Percentiles rank a stretch among this genome's conserved stretches.
These are phyloP conservation scores for Listrodromus nycthemerus DNA, from an alignment of 2,888 invertebrate species.

Conservation along the genomic window DNA sequence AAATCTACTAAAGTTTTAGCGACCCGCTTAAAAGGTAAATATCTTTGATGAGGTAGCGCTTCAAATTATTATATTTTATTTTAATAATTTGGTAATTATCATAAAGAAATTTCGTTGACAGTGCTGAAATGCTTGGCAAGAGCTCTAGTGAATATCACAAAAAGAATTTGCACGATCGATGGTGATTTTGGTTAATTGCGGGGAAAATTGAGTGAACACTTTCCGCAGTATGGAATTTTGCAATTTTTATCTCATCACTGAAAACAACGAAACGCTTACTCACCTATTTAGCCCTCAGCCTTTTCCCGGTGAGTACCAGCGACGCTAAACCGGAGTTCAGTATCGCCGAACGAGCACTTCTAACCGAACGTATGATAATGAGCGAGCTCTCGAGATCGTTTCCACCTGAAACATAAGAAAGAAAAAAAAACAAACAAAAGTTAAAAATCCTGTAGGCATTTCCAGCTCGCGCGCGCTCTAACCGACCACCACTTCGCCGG, in stretches of 20 bases:
- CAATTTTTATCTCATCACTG: no score
- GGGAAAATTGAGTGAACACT: background rate
- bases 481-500: slow-evolving; percentile 74
- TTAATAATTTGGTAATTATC: background rate
- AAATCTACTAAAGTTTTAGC: background rate
- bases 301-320: background rate
- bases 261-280: background rate
- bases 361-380: slow-evolving; percentile 4
- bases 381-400: slow-evolving; percentile 23
- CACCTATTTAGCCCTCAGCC: background rate
- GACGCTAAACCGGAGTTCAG: background rate
- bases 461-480: slow-evolving; percentile 64
- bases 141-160: background rate
- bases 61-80: no score
- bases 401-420: slow-evolving; percentile 49
- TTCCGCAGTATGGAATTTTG: background rate
- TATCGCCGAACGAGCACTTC: slow-evolving; percentile 35
- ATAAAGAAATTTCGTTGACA: background rate
- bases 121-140: background rate
- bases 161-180: background rate
- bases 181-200: background rate
- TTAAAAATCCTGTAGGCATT: slow-evolving; percentile 50
- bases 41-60: no score
- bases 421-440: slow-evolving; percentile 67
- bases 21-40: background rate